Evolutionary conservation across 2,113 vertebrate genomes (phyloP).

Genomic region (Syrrhaptes paradoxus): DNA sequence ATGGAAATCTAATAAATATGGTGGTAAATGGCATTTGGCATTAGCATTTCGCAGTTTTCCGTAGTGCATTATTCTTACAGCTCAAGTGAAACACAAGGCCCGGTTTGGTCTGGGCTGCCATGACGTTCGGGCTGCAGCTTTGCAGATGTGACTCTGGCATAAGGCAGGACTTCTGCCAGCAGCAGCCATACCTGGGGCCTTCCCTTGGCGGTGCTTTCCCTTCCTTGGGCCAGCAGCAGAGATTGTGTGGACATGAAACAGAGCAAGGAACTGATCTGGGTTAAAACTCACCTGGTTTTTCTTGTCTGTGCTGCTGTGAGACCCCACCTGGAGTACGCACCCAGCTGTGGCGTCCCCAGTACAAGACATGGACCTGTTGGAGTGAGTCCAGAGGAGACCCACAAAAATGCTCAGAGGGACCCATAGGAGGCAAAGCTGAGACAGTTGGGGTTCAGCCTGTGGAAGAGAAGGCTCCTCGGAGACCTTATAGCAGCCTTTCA

Average conservation of each 20-base stretch:
- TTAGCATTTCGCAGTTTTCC: background rate
- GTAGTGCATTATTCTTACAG: background rate
- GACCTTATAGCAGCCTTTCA: background rate
- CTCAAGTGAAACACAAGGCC: background rate
- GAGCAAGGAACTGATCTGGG: background rate
- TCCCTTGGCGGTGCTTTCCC: background rate
- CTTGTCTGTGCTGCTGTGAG: background rate
- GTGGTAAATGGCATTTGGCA: background rate
- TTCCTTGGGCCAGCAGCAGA: background rate
- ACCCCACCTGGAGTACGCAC: background rate
- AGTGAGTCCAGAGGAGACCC: background rate
- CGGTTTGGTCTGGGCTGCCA: background rate
- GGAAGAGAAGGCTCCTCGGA: background rate
- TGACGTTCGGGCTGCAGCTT: background rate
- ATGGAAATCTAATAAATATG: background rate
- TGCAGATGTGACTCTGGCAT: accelerated
- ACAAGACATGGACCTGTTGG: background rate
- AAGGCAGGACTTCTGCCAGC: background rate
- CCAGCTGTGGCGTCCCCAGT: background rate
- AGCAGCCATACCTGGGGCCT: background rate
- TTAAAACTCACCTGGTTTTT: background rate
- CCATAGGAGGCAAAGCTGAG: background rate
- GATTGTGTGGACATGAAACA: background rate
- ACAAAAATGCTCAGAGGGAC: background rate
- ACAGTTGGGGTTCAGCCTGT: background rate